These are phyloP conservation scores for Euwallacea similis DNA, from an alignment of 1,140 invertebrate genomes.

Conservation along the genomic window DNA sequence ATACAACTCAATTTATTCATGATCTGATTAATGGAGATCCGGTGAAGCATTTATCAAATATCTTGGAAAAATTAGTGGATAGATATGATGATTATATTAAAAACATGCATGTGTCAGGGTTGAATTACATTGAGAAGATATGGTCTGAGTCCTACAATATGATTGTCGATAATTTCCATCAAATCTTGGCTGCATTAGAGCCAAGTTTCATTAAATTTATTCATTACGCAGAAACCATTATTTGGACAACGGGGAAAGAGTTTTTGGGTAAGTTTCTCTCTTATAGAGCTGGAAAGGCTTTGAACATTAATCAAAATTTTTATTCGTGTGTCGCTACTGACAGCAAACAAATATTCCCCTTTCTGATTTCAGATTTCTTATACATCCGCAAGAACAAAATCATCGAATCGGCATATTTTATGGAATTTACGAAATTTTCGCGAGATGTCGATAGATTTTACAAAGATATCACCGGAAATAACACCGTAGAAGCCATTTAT, in stretches of 20 bases:
- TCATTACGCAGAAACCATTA: conserved; percentile 72
- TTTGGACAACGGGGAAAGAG: conserved; percentile 72
- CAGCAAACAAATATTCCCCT: conserved; percentile 21
- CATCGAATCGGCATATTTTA: conserved; percentile 77
- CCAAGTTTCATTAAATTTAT: conserved; percentile 74
- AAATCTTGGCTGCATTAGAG: conserved; percentile 69
- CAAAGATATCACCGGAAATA: conserved; percentile 72
- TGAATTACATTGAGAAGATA: conserved; percentile 72
- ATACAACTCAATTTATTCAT: conserved; percentile 66
- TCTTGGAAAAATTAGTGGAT: conserved; percentile 68
- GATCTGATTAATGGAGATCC: conserved; percentile 73
- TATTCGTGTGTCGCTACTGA: conserved; percentile 7
- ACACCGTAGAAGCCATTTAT: conserved; percentile 71
- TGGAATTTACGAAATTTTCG: conserved; percentile 74
- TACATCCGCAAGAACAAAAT: conserved; percentile 76
- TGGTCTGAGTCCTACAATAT: conserved; percentile 66
- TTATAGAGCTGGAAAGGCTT: no score
- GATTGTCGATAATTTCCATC: conserved; percentile 69
- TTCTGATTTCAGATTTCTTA: conserved; percentile 67
- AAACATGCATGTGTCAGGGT: conserved; percentile 73
- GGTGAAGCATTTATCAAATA: conserved; percentile 65
- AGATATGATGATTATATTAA: conserved; percentile 79
- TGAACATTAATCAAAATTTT: not conserved
- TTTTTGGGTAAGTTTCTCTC: conserved; percentile 56
- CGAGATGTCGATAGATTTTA: conserved; percentile 77